phyloP scores from a whole-genome alignment of 35 echinoderm and acorn worm species.

The Diadema setosum region DNA sequence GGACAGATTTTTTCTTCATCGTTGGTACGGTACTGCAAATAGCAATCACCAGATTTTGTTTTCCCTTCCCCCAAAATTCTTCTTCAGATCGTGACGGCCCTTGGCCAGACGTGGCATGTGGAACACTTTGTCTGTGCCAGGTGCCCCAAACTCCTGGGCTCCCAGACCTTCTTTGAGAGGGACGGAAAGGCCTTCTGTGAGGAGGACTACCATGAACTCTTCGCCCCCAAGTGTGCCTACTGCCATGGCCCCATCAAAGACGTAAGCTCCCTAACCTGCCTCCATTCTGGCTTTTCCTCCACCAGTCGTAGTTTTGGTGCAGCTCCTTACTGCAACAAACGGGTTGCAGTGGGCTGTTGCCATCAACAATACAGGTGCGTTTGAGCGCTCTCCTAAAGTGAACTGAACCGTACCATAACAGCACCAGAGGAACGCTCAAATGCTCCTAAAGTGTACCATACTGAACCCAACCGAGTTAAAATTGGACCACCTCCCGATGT shows the following conservation, averaged over 20 bases:
- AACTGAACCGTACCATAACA: background rate
- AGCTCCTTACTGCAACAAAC: too few relatives aligned
- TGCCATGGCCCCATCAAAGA: constrained; percentile 87
- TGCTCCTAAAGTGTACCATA: too few relatives aligned
- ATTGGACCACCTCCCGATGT: too few relatives aligned
- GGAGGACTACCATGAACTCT: constrained; percentile 83
- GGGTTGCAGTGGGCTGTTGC: background rate
- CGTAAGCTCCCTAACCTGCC: constrained; percentile 49
- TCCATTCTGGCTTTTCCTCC: background rate
- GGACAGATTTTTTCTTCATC: too few relatives aligned
- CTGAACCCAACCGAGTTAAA: too few relatives aligned
- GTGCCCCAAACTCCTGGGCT: constrained; percentile 71
- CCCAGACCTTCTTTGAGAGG: constrained; percentile 95
- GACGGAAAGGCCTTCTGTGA: constrained; percentile 89
- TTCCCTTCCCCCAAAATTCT: too few relatives aligned
- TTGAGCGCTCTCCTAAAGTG: too few relatives aligned
- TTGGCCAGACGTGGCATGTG: constrained; percentile 94
- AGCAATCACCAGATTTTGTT: too few relatives aligned
- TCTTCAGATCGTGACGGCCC: constrained; percentile 91
- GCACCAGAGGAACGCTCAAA: too few relatives aligned
- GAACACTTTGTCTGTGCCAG: constrained; percentile 90
- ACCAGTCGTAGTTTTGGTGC: background rate
- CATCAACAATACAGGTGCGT: background rate
- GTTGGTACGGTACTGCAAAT: too few relatives aligned
- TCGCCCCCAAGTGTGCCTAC: constrained; percentile 92